Conservation (phyloP, 2,888 invertebrate genomes). For the Tanypteryx hageni region DNA sequence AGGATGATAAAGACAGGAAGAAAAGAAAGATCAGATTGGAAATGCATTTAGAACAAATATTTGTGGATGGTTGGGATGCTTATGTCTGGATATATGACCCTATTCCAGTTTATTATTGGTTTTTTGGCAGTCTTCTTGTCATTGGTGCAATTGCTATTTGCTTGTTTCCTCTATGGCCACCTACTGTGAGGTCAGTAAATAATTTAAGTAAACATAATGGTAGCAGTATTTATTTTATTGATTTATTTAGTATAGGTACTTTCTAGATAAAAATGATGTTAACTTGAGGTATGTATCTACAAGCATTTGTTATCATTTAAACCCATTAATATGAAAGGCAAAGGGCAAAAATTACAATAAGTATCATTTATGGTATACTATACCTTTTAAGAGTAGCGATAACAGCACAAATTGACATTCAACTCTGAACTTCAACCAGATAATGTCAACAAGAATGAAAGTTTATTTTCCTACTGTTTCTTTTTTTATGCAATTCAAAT, state of each 20-base stretch:
- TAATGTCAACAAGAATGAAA: no score
- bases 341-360: background rate
- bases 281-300: no score
- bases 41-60: constrained; percentile 97
- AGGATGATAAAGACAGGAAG: constrained; percentile 80
- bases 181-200: constrained; percentile 83
- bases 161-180: constrained; percentile 99
- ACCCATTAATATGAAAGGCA: background rate
- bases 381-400: no score
- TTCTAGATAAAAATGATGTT: background rate
- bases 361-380: no score
- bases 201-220: background rate
- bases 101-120: constrained; percentile 95
- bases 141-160: constrained; percentile 96
- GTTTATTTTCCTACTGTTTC: no score
- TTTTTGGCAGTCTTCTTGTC: constrained; percentile 92
- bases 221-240: background rate
- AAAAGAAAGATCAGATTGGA: constrained; percentile 96
- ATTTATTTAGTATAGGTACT: background rate
- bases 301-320: constrained; percentile 65
- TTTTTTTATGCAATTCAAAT: no score
- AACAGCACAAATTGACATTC: no score
- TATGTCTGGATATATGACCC: constrained; percentile 99
- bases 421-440: no score
- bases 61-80: constrained; percentile 95